phyloP scores from a whole-genome alignment of 1,140 invertebrate species.

The Aradophagus sp. region DNA sequence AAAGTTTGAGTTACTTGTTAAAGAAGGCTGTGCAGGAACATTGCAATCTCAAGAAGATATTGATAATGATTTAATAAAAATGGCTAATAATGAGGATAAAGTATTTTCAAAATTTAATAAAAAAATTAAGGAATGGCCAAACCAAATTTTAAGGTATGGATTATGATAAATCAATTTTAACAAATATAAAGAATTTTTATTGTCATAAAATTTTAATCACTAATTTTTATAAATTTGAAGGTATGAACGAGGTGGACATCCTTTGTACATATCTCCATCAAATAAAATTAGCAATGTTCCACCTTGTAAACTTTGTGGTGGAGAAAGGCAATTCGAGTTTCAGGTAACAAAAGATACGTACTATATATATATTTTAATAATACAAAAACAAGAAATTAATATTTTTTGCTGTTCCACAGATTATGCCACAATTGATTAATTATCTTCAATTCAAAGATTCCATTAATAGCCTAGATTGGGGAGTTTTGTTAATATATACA shows the following conservation, averaged over 20 bases:
- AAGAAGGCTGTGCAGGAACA: slow-evolving; percentile 79
- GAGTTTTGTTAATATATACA: slow-evolving; percentile 89
- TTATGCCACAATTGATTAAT: slow-evolving; percentile 93
- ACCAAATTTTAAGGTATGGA: slow-evolving; percentile 83
- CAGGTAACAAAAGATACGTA: slow-evolving; percentile 82
- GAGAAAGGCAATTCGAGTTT: slow-evolving; percentile 91
- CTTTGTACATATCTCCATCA: slow-evolving; percentile 86
- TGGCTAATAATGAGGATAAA: slow-evolving; percentile 80
- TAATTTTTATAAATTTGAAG: slow-evolving; percentile 61
- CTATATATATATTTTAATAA: neutral
- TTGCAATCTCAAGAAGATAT: slow-evolving; percentile 78
- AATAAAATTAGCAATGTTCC: slow-evolving; percentile 78
- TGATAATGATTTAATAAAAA: slow-evolving; percentile 79
- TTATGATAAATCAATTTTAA: neutral
- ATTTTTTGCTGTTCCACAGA: slow-evolving; percentile 78
- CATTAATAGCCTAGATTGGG: slow-evolving; percentile 90
- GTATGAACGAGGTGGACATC: slow-evolving; percentile 85
- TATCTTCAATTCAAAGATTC: slow-evolving; percentile 81
- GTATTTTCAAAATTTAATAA: slow-evolving; percentile 82
- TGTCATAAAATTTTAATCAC: neutral
- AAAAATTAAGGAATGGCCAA: slow-evolving; percentile 77
- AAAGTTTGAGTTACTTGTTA: slow-evolving; percentile 79
- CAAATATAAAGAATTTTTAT: slow-evolving; percentile 2
- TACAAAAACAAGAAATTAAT: no score
- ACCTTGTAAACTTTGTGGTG: slow-evolving; percentile 84